These are phyloP conservation scores for Calameuta pallipes DNA, from an alignment of 2,888 invertebrate species.

Conservation along the genomic window DNA sequence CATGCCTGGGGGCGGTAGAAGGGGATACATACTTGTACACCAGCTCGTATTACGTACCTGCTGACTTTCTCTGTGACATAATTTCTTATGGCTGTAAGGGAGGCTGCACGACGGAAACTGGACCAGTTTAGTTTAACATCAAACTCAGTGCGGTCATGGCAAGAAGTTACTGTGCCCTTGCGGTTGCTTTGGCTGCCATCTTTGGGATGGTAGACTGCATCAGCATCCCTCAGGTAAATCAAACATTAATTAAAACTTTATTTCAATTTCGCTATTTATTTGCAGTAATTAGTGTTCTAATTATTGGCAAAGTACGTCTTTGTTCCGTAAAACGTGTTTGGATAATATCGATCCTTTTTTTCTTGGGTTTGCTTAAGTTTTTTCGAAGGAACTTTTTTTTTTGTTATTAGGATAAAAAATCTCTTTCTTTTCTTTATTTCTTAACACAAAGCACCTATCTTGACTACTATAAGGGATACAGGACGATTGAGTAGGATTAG, in stretches of 20 bases:
- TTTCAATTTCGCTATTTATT: neutral
- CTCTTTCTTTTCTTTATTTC: neutral
- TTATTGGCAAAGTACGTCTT: neutral
- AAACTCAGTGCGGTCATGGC: constrained; percentile 57
- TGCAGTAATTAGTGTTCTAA: neutral
- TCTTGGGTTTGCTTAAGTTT: too few relatives aligned
- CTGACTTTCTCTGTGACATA: constrained; percentile 59
- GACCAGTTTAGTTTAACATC: constrained; percentile 58
- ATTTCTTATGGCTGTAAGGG: constrained; percentile 44
- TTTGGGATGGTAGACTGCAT: constrained; percentile 33
- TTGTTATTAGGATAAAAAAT: too few relatives aligned
- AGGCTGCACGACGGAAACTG: constrained; percentile 49
- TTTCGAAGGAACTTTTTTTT: too few relatives aligned
- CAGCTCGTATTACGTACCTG: constrained; percentile 30
- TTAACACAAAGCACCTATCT: neutral
- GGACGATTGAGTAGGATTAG: neutral
- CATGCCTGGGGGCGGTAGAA: constrained; percentile 30
- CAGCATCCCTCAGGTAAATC: constrained; percentile 44
- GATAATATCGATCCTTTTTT: too few relatives aligned
- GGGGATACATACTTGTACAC: constrained; percentile 28
- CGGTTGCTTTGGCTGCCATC: constrained; percentile 33
- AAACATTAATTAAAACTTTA: neutral
- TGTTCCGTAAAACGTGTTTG: neutral
- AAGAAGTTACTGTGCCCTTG: constrained; percentile 39
- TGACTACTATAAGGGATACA: neutral